A percentile compares a stretch with the other conserved stretches of the same genome.
These are phyloP conservation scores for Anser brachyrhynchus DNA, from an alignment of 2,113 vertebrate species.

Conservation along the genomic window DNA sequence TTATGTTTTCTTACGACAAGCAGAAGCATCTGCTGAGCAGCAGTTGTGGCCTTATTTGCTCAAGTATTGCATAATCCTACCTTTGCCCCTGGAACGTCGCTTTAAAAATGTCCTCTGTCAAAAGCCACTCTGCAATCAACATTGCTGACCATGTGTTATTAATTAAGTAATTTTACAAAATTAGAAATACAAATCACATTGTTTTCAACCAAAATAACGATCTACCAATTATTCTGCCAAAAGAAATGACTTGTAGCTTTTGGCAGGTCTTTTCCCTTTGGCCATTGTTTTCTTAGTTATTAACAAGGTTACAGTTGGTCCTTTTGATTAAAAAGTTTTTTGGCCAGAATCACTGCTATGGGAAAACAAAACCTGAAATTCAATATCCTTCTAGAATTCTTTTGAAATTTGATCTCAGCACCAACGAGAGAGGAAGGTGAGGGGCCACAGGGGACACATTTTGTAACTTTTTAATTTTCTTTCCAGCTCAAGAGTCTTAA, in stretches of 20 bases:
- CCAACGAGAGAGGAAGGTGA: slow-evolving; percentile 42
- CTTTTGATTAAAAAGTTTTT: slow-evolving; percentile 80
- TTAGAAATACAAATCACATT: slow-evolving; percentile 85
- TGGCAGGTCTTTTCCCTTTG: slow-evolving; percentile 80
- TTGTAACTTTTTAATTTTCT: slow-evolving; percentile 9
- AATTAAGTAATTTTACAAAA: slow-evolving; percentile 85
- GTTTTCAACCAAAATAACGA: slow-evolving; percentile 86
- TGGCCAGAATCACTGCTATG: slow-evolving; percentile 65
- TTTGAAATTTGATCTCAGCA: slow-evolving; percentile 75
- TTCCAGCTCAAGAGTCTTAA: slow-evolving; percentile 7
- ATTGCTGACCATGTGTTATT: slow-evolving; percentile 82
- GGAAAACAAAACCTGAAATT: slow-evolving; percentile 72
- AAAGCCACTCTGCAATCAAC: slow-evolving; percentile 72
- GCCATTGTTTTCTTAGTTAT: slow-evolving; percentile 91
- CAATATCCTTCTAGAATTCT: slow-evolving; percentile 75
- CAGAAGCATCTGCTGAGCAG: slow-evolving; percentile 23
- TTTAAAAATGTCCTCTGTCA: slow-evolving; percentile 51
- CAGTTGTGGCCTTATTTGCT: neutral
- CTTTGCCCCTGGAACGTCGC: slow-evolving; percentile 22
- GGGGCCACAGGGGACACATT: slow-evolving; percentile 22
- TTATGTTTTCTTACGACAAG: neutral
- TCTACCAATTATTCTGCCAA: slow-evolving; percentile 88
- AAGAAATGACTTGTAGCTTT: slow-evolving; percentile 79
- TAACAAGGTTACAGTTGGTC: slow-evolving; percentile 82
- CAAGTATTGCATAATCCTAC: slow-evolving; percentile 25